Conservation (phyloP, 2,797 vertebrate genomes). For the Diplodus puntazzo region DNA sequence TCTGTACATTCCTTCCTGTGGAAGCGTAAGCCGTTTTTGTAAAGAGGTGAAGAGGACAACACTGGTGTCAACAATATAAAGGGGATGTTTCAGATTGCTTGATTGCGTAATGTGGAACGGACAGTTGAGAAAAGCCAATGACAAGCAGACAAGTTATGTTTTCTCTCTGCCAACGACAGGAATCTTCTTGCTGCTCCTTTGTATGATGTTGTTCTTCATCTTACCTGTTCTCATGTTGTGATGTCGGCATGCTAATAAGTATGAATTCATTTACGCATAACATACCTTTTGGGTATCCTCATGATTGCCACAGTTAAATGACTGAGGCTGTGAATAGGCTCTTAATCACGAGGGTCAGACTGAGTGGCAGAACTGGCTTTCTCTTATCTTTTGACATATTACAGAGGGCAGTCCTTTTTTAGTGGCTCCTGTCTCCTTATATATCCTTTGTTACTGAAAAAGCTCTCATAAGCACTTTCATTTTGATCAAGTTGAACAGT, state of each 20-base stretch:
- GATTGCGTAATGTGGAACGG: constrained; percentile 22
- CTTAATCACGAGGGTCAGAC: constrained; percentile 61
- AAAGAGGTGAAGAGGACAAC: constrained; percentile 15
- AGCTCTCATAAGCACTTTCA: constrained; percentile 66
- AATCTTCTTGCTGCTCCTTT: background rate
- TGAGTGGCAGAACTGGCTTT: constrained; percentile 55
- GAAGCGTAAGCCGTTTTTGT: constrained; percentile 38
- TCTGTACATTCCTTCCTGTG: constrained; percentile 62
- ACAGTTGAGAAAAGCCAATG: constrained; percentile 24
- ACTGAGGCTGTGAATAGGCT: constrained; percentile 50
- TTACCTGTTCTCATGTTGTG: background rate
- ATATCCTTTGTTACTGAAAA: constrained; percentile 60
- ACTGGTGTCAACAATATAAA: constrained; percentile 14
- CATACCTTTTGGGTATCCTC: constrained; percentile 12
- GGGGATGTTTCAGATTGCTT: constrained; percentile 41
- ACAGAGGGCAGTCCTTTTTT: constrained; percentile 52
- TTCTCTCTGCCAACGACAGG: background rate
- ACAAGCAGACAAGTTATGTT: background rate
- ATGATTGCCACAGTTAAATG: constrained; percentile 50
- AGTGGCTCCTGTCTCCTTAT: constrained; percentile 52
- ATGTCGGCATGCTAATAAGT: background rate
- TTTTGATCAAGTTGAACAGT: constrained; percentile 50
- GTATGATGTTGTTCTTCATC: background rate
- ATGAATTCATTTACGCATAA: background rate
- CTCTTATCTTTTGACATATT: constrained; percentile 66